These are phyloP conservation scores for Atherix ibis DNA, from an alignment of 2,888 invertebrate genomes.

Conservation along the genomic window DNA sequence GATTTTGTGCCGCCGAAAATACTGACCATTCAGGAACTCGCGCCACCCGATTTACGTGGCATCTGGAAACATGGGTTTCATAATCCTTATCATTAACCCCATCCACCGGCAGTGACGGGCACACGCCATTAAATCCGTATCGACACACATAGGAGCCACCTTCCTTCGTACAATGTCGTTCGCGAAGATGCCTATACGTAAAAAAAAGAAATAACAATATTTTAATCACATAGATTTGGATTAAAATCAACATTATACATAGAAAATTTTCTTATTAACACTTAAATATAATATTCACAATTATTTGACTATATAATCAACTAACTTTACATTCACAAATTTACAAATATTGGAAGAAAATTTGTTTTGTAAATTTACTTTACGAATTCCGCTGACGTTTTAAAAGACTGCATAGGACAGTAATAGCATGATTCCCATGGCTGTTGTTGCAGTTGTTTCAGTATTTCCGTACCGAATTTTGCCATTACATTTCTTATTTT, in stretches of 20 bases:
- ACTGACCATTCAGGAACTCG: conserved; percentile 36
- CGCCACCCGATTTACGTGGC: conserved; percentile 36
- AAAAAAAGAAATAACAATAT: neutral
- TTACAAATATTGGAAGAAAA: too few relatives aligned
- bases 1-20: conserved; percentile 82
- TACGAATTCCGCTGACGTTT: conserved; percentile 42
- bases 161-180: conserved; percentile 66
- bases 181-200: conserved; percentile 54
- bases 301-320: too few relatives aligned
- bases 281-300: too few relatives aligned
- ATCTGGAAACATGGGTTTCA: conserved; percentile 64
- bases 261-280: too few relatives aligned
- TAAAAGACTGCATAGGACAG: conserved; percentile 43
- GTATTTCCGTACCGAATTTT: conserved; percentile 7
- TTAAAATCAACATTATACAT: too few relatives aligned
- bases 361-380: conserved; percentile 31
- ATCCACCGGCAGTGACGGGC: conserved; percentile 73
- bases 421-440: conserved; percentile 45
- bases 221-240: too few relatives aligned
- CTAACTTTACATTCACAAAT: too few relatives aligned
- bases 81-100: conserved; percentile 80
- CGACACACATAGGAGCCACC: conserved; percentile 76
- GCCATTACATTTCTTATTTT: too few relatives aligned
- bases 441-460: conserved; percentile 7
- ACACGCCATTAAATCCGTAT: conserved; percentile 77